A percentile compares a stretch with the other conserved stretches of the same genome.
These are phyloP conservation scores for Limnodromus scolopaceus DNA, from an alignment of 2,797 vertebrate species.

Conservation along the genomic window DNA sequence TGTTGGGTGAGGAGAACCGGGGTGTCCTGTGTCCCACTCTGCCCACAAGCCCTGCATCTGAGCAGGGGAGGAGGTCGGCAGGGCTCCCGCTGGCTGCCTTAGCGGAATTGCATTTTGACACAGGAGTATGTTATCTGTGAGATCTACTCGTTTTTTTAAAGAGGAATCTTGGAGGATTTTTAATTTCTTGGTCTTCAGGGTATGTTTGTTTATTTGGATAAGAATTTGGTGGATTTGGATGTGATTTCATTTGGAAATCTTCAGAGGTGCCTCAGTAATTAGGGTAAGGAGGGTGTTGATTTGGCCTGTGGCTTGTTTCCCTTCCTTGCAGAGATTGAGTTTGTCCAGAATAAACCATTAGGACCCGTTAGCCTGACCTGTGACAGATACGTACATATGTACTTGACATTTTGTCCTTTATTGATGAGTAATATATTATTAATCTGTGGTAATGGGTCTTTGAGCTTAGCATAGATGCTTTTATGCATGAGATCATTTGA, in stretches of 20 bases:
- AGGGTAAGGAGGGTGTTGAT: background rate
- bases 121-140: accelerated
- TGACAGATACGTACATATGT: background rate
- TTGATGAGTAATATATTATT: background rate
- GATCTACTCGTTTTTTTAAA: background rate
- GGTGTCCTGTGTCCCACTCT: background rate
- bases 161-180: background rate
- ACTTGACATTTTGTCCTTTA: background rate
- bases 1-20: background rate
- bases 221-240: background rate
- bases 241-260: background rate
- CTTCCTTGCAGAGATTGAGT: background rate
- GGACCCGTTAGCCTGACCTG: background rate
- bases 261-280: background rate
- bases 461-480: background rate
- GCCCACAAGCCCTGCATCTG: accelerated
- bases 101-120: background rate
- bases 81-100: accelerated
- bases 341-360: background rate
- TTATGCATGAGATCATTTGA: background rate
- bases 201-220: background rate
- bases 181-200: background rate
- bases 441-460: background rate
- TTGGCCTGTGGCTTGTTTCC: background rate
- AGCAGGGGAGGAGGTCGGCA: too few relatives aligned